A percentile compares a stretch with the other conserved stretches of the same genome.
These are phyloP conservation scores for Pangasianodon gigas DNA, from an alignment of 2,113 vertebrate genomes.

Conservation along the genomic window DNA sequence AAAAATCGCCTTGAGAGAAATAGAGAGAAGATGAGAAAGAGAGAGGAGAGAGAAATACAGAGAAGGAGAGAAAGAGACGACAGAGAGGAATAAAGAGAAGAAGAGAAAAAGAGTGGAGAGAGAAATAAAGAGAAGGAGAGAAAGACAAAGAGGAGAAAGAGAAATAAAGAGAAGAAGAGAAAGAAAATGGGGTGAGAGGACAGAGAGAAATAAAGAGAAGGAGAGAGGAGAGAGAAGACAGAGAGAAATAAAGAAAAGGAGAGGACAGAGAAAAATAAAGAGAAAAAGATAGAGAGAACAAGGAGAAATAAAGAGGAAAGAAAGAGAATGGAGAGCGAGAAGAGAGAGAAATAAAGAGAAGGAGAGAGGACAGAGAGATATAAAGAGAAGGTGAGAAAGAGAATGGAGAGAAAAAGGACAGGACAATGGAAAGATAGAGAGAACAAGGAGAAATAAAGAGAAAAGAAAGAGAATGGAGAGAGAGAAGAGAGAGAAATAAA, in stretches of 20 bases:
- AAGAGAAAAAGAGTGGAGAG: neutral
- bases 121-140: neutral
- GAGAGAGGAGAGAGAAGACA: neutral
- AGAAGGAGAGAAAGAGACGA: neutral
- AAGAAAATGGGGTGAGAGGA: neutral
- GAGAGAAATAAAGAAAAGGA: neutral
- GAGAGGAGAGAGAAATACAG: neutral
- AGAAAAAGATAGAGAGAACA: neutral
- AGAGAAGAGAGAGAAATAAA: neutral
- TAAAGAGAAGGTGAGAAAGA: neutral
- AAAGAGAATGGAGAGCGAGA: neutral
- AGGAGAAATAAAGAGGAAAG: neutral
- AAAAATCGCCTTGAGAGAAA: neutral
- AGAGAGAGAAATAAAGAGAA: neutral
- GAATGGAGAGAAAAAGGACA: neutral
- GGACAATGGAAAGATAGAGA: no score
- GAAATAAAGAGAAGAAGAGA: neutral
- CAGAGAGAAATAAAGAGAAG: constrained; percentile 10
- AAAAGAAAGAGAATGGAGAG: neutral
- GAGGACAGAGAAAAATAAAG: neutral
- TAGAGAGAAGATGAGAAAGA: neutral
- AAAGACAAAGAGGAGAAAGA: neutral
- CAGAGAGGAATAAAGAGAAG: neutral
- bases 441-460: neutral
- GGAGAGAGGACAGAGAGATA: neutral